These are phyloP conservation scores for Acestrorhynchus altus DNA, from an alignment of 2,797 vertebrate genomes.

Conservation along the genomic window DNA sequence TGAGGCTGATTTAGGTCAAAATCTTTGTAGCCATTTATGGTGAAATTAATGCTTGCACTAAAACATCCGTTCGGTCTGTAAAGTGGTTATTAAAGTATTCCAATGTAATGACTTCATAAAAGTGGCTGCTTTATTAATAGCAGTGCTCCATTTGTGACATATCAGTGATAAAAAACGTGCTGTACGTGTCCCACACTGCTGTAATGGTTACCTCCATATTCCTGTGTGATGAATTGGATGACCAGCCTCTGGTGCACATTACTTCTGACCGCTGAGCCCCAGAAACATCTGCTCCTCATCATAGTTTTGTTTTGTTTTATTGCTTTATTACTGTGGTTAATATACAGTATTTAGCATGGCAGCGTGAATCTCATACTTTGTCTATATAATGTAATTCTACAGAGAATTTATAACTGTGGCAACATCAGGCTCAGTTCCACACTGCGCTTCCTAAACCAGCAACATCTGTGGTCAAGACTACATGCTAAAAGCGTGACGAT, in stretches of 20 bases:
- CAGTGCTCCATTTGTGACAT: neutral
- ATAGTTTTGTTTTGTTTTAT: neutral
- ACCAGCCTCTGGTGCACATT: neutral
- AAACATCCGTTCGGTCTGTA: neutral
- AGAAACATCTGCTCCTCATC: neutral
- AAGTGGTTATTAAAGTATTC: neutral
- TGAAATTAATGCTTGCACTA: neutral
- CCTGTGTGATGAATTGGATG: neutral
- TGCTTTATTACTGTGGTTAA: neutral
- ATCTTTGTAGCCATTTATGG: neutral
- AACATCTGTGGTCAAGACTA: no score
- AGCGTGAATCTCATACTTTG: neutral
- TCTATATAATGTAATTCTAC: neutral
- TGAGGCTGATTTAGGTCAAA: neutral
- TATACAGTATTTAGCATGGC: neutral
- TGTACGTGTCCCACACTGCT: neutral
- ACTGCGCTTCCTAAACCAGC: neutral
- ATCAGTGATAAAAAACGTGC: neutral
- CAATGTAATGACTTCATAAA: neutral
- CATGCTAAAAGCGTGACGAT: slow-evolving; percentile 34
- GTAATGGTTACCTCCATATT: neutral
- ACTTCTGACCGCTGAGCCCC: neutral
- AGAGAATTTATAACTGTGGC: neutral
- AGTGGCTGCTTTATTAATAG: neutral
- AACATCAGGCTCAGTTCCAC: neutral